phyloP scores from a whole-genome alignment of 2,113 vertebrate genomes.

The Otocyon megalotis region DNA sequence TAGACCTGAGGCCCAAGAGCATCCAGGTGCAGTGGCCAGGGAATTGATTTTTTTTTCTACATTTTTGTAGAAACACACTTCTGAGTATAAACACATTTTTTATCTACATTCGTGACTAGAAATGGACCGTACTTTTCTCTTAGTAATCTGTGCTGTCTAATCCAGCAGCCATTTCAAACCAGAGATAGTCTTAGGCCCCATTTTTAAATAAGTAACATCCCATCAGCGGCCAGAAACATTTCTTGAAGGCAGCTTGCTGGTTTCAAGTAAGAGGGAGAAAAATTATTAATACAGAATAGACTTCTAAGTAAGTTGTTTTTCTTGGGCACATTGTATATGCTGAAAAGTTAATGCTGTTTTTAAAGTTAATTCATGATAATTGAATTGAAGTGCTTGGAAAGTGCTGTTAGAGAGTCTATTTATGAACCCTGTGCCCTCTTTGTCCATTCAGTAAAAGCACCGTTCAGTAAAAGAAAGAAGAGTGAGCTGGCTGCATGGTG shows the following conservation, averaged over 20 bases:
- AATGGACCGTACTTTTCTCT: not conserved
- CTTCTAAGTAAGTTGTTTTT: constrained; percentile 72
- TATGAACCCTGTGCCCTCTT: constrained; percentile 75
- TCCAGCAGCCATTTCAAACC: not conserved
- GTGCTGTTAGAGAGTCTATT: constrained; percentile 76
- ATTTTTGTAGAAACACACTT: not conserved
- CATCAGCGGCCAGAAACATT: not conserved
- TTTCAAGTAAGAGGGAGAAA: not conserved
- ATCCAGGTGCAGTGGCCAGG: not conserved
- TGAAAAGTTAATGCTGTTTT: constrained; percentile 85
- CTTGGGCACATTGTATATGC: constrained; percentile 75
- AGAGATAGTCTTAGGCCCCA: not conserved
- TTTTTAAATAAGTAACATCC: not conserved
- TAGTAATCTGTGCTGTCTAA: rapidly evolving
- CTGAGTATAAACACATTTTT: not conserved
- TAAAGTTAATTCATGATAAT: constrained; percentile 85
- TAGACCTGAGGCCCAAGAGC: not conserved
- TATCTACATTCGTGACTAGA: not conserved
- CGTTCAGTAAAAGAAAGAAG: constrained; percentile 61
- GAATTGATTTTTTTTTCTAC: not conserved
- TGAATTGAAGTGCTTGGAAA: constrained; percentile 82
- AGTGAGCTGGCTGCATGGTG: constrained; percentile 64
- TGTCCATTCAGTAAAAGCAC: constrained; percentile 80
- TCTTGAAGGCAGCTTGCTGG: constrained; percentile 2
- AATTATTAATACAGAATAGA: constrained; percentile 61